These are phyloP conservation scores for Pomatorhinus ruficollis DNA, from an alignment of 2,113 vertebrate species.

Conservation along the genomic window DNA sequence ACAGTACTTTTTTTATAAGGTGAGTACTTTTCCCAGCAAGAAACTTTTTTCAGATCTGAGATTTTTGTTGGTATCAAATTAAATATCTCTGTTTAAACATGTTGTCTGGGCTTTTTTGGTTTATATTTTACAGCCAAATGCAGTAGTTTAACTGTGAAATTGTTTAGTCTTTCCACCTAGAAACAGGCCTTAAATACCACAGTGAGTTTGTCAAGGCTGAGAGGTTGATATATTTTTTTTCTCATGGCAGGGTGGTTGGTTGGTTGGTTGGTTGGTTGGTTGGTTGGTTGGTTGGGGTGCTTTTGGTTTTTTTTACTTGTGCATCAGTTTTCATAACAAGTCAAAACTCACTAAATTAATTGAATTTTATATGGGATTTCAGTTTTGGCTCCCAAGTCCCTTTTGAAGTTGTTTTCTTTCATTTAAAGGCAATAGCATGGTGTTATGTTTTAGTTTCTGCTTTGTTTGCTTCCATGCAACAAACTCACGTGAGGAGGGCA, in stretches of 20 bases:
- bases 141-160: background rate
- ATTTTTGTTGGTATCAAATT: background rate
- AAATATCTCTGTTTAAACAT: background rate
- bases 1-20: conserved; percentile 99
- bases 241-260: background rate
- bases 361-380: background rate
- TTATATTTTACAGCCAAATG: background rate
- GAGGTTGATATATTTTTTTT: background rate
- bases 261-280: background rate
- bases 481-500: background rate
- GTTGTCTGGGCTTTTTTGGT: background rate
- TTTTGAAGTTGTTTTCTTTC: background rate
- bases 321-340: background rate
- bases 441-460: background rate
- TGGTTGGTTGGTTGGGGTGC: background rate
- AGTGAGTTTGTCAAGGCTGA: background rate
- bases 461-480: background rate
- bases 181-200: background rate
- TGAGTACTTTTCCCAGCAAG: conserved; percentile 50
- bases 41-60: background rate
- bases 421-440: background rate
- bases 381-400: background rate
- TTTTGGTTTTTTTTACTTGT: background rate
- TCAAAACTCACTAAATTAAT: background rate
- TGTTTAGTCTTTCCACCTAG: background rate